Evolutionary conservation across 2,888 invertebrate species (phyloP).

Genomic region (Priocnemis perturbator): DNA sequence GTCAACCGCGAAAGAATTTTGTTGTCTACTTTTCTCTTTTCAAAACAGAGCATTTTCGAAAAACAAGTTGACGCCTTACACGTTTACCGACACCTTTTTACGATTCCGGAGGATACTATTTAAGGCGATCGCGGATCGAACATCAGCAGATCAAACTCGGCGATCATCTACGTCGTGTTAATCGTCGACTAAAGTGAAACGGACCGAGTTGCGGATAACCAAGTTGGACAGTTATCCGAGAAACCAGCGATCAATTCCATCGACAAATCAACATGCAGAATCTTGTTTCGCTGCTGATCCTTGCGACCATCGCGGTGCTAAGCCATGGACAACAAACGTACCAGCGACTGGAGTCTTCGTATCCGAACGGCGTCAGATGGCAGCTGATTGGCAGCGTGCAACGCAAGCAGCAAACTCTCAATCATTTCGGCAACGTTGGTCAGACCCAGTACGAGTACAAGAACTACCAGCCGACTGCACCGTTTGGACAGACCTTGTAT

Average conservation of each 20-base stretch:
- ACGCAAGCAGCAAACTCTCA: neutral
- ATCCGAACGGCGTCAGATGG: slow-evolving; percentile 44
- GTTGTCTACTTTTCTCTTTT: neutral
- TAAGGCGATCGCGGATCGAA: too few relatives aligned
- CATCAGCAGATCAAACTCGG: too few relatives aligned
- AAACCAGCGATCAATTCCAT: too few relatives aligned
- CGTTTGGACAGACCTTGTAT: neutral
- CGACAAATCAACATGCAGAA: neutral
- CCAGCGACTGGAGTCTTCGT: slow-evolving; percentile 31
- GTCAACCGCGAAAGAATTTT: slow-evolving; percentile 7
- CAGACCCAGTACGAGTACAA: too few relatives aligned
- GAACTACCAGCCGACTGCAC: too few relatives aligned
- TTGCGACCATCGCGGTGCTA: neutral
- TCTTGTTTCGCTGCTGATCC: neutral
- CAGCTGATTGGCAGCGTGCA: slow-evolving; percentile 5
- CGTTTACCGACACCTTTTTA: neutral
- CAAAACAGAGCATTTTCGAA: neutral
- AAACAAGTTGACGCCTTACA: neutral
- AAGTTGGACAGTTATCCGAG: too few relatives aligned
- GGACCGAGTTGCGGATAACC: too few relatives aligned
- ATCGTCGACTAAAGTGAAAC: too few relatives aligned
- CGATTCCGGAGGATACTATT: too few relatives aligned
- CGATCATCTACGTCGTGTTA: too few relatives aligned
- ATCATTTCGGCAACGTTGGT: too few relatives aligned
- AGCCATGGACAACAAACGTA: slow-evolving; percentile 7